Percentiles rank a stretch among this genome's conserved stretches.
Conservation (phyloP, 2,113 vertebrate species). For the Terrapene triunguis region DNA sequence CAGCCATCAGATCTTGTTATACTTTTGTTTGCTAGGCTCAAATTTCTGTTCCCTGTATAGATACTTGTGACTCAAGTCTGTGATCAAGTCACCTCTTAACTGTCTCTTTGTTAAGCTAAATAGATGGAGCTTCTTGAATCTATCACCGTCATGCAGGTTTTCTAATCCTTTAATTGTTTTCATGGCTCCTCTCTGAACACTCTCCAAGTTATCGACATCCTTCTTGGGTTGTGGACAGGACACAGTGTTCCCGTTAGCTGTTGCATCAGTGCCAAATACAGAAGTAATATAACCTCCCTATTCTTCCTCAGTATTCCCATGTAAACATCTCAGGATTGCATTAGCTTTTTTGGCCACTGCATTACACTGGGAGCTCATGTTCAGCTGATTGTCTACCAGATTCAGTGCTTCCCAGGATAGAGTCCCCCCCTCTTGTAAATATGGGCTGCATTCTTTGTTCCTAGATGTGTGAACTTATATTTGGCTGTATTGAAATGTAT, state of each 20-base stretch:
- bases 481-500: neutral
- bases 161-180: neutral
- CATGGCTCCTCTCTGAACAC: neutral
- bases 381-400: neutral
- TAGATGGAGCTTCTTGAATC: fast-evolving
- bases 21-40: neutral
- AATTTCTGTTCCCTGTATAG: neutral
- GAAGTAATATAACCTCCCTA: neutral
- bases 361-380: neutral
- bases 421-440: neutral
- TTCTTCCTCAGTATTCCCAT: neutral
- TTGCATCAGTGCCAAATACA: neutral
- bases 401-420: neutral
- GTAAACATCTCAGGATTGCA: neutral
- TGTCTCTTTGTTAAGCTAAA: neutral
- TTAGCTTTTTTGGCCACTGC: neutral
- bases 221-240: fast-evolving
- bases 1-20: fast-evolving
- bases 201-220: neutral
- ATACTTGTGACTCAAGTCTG: neutral
- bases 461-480: neutral
- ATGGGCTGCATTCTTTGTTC: neutral
- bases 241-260: neutral
- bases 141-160: neutral
- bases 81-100: neutral